Percentiles rank a stretch among this genome's conserved stretches.
Conservation (phyloP, 2,888 invertebrate genomes). For the Xestia sexstrigata region DNA sequence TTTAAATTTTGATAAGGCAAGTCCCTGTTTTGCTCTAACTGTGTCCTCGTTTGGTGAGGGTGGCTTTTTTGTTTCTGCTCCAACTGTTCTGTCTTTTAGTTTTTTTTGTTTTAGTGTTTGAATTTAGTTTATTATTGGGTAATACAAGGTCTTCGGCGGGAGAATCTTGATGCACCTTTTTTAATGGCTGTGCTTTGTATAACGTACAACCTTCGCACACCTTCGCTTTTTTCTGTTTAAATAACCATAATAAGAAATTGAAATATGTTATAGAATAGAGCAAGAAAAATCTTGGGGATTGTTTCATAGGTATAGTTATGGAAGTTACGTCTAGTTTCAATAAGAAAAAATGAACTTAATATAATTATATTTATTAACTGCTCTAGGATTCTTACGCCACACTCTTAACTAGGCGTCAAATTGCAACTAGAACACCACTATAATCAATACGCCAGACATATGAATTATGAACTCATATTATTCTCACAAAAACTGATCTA, state of each 20-base stretch:
- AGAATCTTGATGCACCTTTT: conserved; percentile 57
- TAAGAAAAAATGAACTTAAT: conserved; percentile 2
- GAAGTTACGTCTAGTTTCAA: neutral
- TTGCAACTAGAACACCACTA: conserved; percentile 44
- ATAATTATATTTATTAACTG: neutral
- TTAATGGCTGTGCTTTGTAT: conserved; percentile 38
- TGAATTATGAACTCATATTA: conserved; percentile 58
- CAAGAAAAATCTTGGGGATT: neutral
- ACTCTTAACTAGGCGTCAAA: conserved; percentile 15
- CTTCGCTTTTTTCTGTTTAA: conserved; percentile 34
- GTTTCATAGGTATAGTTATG: neutral
- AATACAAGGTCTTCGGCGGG: conserved; percentile 66
- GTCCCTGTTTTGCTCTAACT: conserved; percentile 88
- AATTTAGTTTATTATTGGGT: conserved; percentile 74
- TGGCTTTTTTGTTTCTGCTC: conserved; percentile 84
- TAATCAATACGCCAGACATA: conserved; percentile 39
- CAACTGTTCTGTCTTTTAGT: conserved; percentile 76
- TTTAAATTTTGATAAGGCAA: conserved; percentile 91
- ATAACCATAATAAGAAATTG: neutral
- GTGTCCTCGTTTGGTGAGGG: conserved; percentile 83
- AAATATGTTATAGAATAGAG: neutral
- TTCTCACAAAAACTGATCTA: conserved; percentile 72
- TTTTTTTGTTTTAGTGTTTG: conserved; percentile 76
- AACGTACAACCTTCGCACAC: conserved; percentile 19
- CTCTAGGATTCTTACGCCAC: conserved; percentile 22